These are phyloP conservation scores for Scaptomyza hsui DNA, from an alignment of 1,140 invertebrate species.

Conservation along the genomic window DNA sequence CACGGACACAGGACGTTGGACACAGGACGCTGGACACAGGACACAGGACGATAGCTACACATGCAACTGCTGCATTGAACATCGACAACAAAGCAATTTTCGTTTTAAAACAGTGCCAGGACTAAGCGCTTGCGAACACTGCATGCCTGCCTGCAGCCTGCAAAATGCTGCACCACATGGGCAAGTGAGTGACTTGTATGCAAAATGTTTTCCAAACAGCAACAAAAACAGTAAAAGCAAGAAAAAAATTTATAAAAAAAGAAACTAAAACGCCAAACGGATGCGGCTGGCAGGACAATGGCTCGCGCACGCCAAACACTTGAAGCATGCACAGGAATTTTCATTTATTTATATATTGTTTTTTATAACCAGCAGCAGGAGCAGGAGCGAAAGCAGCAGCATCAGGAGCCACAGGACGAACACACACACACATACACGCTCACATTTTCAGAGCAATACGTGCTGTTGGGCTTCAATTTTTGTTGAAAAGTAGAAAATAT, in stretches of 20 bases:
- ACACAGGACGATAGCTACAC: constrained; percentile 45
- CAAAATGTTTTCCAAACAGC: constrained; percentile 69
- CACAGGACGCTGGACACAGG: background rate
- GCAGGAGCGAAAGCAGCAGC: constrained; percentile 19
- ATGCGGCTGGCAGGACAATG: constrained; percentile 75
- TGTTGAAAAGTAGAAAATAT: constrained; percentile 73
- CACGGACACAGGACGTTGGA: constrained; percentile 14
- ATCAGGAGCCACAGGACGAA: constrained; percentile 1
- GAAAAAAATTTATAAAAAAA: background rate
- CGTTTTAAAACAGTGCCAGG: constrained; percentile 71
- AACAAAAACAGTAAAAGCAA: constrained; percentile 16
- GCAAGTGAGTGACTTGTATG: constrained; percentile 76
- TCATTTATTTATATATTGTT: constrained; percentile 83
- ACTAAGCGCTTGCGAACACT: constrained; percentile 58
- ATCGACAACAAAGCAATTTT: constrained; percentile 81
- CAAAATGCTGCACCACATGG: constrained; percentile 26
- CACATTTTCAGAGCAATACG: constrained; percentile 66
- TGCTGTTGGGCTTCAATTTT: constrained; percentile 74
- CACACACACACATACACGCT: constrained; percentile 40
- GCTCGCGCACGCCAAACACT: constrained; percentile 78
- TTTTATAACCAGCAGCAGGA: constrained; percentile 68
- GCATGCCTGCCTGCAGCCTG: constrained; percentile 36
- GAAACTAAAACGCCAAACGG: constrained; percentile 61
- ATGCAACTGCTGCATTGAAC: constrained; percentile 74
- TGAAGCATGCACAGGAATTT: constrained; percentile 81